These are phyloP conservation scores for Hemicordylus capensis DNA, from an alignment of 2,113 vertebrate species.

Conservation along the genomic window DNA sequence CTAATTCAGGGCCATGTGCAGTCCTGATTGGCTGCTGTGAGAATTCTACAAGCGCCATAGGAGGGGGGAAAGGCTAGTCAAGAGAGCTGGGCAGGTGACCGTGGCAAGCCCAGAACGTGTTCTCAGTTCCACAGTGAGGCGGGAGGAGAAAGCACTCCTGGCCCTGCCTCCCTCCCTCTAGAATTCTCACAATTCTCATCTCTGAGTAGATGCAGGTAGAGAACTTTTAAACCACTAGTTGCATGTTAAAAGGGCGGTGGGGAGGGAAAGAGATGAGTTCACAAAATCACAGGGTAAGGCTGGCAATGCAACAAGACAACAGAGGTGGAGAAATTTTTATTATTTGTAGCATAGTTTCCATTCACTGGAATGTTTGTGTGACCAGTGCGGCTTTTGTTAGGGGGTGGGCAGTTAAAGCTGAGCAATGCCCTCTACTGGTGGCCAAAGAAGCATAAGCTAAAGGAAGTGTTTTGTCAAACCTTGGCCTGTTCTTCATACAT, in stretches of 20 bases:
- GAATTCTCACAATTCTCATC: too few species aligned
- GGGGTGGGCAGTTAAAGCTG: not conserved
- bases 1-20: too few species aligned
- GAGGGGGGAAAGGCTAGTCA: too few species aligned
- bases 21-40: too few species aligned
- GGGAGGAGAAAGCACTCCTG: too few species aligned
- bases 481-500: not conserved
- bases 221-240: not conserved
- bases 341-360: not conserved
- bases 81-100: too few species aligned
- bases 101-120: too few species aligned
- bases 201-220: not conserved
- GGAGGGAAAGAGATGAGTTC: too few species aligned
- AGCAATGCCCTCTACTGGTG: not conserved
- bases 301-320: not conserved
- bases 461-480: not conserved
- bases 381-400: not conserved
- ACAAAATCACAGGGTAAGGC: not conserved
- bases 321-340: not conserved
- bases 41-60: too few species aligned
- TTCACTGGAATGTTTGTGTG: not conserved
- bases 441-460: not conserved
- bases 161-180: too few species aligned
- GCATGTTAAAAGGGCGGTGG: not conserved
- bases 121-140: not conserved